Base-by-base conservation (phyloP, 2,797 vertebrate species). In the Apogon talboti region DNA sequence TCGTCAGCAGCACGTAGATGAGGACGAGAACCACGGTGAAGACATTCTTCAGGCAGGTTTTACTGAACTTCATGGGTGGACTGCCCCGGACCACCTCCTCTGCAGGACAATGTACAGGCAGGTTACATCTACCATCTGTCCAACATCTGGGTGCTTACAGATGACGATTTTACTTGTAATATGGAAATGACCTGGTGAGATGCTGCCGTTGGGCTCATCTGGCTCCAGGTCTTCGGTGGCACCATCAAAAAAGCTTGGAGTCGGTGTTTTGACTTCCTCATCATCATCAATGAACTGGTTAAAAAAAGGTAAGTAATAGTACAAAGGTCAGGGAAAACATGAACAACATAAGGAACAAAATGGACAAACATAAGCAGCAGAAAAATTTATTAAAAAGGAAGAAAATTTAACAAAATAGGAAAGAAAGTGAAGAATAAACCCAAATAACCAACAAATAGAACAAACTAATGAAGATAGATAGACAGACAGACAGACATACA, bases 1-100 rank as follows among this genome's bases (percentile, higher is more conserved):
- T 92, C 48, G 97, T 98, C 68, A 99, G 94, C 85, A 96, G 68
- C 84, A 99, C 90, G 90, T 99, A 99, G 91, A 98, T 93, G 85
- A 97, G 92, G 85, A 98, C 95, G 35, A 99, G 96, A 80, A 96
- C 88, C 35, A 96, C 95, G 0, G 95, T 96, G 86, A 98, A 96
- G 68, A 98, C 91, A 19, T 96, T 99, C 92, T 98, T 98, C 65
- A 99, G 89, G 75, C 98, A 99, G 41, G 88, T 89, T 93, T 96
- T 97, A 89, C 94, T 97, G 86, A 99, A 94, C 33, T 87, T 93
- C 74, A 89, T 69, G 1, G 91, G 82, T 3, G 89, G 86, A 71
- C 76, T 87, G 80, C 47, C 91, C 24, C 86, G 85, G 2, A 79
- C 11, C 33, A 96, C 95, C 0, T 93, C 92, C 59, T 94, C 96